Evolutionary conservation across 2,113 vertebrate species (phyloP), one percentile per base, ranked within the genome.

Genomic region (Picathartes gymnocephalus): DNA sequence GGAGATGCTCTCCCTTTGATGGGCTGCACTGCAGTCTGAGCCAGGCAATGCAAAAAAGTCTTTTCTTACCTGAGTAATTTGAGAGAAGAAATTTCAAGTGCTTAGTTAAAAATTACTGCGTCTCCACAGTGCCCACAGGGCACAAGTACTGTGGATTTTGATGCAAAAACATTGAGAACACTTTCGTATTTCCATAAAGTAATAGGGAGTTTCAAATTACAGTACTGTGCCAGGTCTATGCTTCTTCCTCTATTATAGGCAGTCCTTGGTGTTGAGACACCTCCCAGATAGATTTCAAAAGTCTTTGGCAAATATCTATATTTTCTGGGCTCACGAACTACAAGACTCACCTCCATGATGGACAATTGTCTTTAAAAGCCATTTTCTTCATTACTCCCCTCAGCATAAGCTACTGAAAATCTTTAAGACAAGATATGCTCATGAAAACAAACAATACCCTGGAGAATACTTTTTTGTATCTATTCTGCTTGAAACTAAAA

Each of bases 401-500:
- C 66, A 91, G 50, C 48, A 42, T 56, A 86, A 87, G 44, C 10
- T 82, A 74, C n/a, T 78, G 45, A 58, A 93, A 62, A 33, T 72
- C 50, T 92, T 62, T 90, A 86, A 87, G n/a, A 76, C 28, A 95
- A 92, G 90, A 91, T 47, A 54, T 8, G 24, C 92, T 93, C 56
- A 81, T 84, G 70, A 96, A 95, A 94, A 19, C n/a, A 90, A 96
- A 56, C 30, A 92, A 72, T 68, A 66, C 58, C 31, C 35, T 95
- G 94, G 91, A 92, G 93, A 86, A 86, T 31, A 31, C 5, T 81
- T 92, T 85, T 39, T 62, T 85, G n/a, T 70, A 90, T 92, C 33
- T 88, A 79, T 72, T 76, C 51, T 80, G 16, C 21, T 84, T 94
- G 69, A 97, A 97, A 93, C 65, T 81, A 76, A 80, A 97, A 97